Evolutionary conservation across 2,113 vertebrate species (phyloP), one percentile per base, ranked within the genome.

Genomic region (Polypterus bichir): DNA sequence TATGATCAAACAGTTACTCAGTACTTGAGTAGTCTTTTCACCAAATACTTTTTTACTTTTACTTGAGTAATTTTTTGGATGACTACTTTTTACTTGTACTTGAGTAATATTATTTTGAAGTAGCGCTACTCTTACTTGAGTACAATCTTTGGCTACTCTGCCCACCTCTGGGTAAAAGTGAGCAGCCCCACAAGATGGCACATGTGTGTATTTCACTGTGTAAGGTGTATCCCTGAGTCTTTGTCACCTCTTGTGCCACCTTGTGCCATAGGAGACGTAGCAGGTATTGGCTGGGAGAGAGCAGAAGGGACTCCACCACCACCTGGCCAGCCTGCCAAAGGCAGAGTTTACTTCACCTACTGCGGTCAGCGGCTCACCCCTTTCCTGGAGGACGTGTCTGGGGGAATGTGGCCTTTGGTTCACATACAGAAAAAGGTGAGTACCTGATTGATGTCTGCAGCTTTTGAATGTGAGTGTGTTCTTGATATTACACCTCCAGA

Each of bases 351-450:
- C 79, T 99, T 99, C 60, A 98, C 94, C 0, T 99, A 97, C 60
- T 94, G 94, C 48, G 96, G 96, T 7, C 94, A 97, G 73, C 83
- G 92, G 8, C 91, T 99, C 4, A 72, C 81, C n/a, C 93, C 94
- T 0, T 87, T 88, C 60, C 82, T 99, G 1, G 96, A 99, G 63
- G 94, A 98, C 46, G 96, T 99, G 57, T 92, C 93, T 8, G 94
- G 94, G 60, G 94, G 94, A 59, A 99, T 99, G 96, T 98, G 96
- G 96, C 96, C 96, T 1, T 83, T 99, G 57, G 93, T 99, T 46
- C 96, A 99, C 77, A 97, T 99, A 73, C 96, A 99, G 73, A 99
- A 99, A 76, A 97, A 98, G 89, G 96, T 83, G 73, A 62, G 85
- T 80, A 58, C 8, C 60, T 54, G 56, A 4, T 10, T 5, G 5